Conservation (phyloP, 2,113 vertebrate species). For the Drymodes brunneopygia region DNA sequence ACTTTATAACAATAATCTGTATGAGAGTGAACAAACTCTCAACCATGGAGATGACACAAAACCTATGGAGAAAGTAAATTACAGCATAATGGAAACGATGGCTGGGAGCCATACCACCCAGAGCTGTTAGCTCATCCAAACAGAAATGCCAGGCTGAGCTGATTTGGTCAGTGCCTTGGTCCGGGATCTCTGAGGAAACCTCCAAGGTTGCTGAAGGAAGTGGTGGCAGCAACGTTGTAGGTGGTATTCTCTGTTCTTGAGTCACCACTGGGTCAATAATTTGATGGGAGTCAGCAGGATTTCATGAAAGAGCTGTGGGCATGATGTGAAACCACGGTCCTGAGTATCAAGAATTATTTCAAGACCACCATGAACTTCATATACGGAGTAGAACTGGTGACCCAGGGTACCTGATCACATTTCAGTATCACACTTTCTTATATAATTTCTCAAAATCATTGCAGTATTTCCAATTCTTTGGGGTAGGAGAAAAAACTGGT, state of each 20-base stretch:
- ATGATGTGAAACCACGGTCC: not conserved
- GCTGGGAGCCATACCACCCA: conserved; percentile 41
- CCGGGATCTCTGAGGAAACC: not conserved
- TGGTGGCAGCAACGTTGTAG: conserved; percentile 2
- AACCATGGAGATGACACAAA: conserved; percentile 7
- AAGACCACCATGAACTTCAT: not conserved
- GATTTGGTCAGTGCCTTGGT: not conserved
- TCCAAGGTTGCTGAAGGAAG: not conserved
- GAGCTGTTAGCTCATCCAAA: conserved; percentile 35
- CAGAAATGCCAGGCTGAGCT: conserved; percentile 29
- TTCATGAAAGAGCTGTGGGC: not conserved
- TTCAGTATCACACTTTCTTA: not conserved
- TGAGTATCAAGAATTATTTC: not conserved
- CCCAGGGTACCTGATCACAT: not conserved
- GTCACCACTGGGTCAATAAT: not conserved
- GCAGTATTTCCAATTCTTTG: not conserved
- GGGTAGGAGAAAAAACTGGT: not conserved
- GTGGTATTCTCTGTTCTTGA: not conserved
- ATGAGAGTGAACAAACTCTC: not conserved
- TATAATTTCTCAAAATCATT: not conserved
- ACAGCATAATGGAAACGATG: conserved; percentile 48
- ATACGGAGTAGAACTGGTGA: not conserved
- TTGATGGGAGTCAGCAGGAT: not conserved
- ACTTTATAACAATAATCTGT: not conserved
- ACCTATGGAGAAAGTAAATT: conserved; percentile 39